A percentile compares a stretch with the other conserved stretches of the same genome.
Conservation (phyloP, 2,888 invertebrate genomes). For the Chrysopilus asiliformis region DNA sequence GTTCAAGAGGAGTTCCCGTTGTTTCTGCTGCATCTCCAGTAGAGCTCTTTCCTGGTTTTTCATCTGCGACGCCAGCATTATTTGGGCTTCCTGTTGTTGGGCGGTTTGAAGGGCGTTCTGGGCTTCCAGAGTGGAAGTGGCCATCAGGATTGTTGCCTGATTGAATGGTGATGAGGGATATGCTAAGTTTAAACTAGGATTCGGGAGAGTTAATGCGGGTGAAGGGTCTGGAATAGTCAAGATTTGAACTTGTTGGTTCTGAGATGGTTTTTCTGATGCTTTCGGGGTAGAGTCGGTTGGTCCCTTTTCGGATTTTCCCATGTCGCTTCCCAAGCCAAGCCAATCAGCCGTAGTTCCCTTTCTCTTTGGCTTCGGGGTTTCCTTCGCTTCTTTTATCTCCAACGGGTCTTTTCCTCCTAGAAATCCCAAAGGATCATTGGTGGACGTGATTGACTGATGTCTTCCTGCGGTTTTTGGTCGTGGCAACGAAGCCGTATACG, state of each 20-base stretch:
- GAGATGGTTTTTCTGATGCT: not conserved
- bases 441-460: slow-evolving; percentile 25
- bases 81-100: slow-evolving; percentile 32
- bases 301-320: slow-evolving; percentile 4
- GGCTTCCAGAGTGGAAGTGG: slow-evolving; percentile 25
- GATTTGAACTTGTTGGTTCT: not conserved
- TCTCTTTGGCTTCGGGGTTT: slow-evolving; percentile 22
- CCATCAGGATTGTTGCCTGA: slow-evolving; percentile 22
- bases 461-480: slow-evolving; percentile 31
- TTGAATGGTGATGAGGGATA: slow-evolving; percentile 3
- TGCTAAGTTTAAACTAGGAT: not conserved
- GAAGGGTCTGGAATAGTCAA: slow-evolving; percentile 10
- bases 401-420: slow-evolving; percentile 9
- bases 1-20: slow-evolving; percentile 24
- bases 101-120: slow-evolving; percentile 24
- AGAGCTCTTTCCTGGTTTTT: slow-evolving; percentile 30
- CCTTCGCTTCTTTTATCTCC: slow-evolving; percentile 12
- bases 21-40: slow-evolving; percentile 31
- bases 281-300: not conserved
- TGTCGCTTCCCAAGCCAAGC: slow-evolving; percentile 25
- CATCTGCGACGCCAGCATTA: slow-evolving; percentile 30
- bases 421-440: slow-evolving; percentile 18
- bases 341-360: slow-evolving; percentile 29
- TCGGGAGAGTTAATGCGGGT: slow-evolving; percentile 15
- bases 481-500: slow-evolving; percentile 16